A percentile compares a stretch with the other conserved stretches of the same genome.
phyloP scores from a whole-genome alignment of 1,140 invertebrate species.

The Muscidifurax raptorellus region DNA sequence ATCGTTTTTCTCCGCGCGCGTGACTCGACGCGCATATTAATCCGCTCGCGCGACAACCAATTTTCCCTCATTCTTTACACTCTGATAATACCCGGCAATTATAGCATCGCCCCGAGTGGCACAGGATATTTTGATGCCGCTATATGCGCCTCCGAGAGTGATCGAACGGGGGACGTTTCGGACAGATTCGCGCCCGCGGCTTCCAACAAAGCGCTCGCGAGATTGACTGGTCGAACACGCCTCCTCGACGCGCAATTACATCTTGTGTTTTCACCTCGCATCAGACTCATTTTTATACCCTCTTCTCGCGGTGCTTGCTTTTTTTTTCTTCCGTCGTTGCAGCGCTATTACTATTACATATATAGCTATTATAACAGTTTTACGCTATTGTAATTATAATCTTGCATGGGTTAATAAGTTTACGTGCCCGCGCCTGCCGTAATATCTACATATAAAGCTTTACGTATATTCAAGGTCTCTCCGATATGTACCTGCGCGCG shows the following conservation, averaged over 20 bases:
- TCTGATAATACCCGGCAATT: not conserved
- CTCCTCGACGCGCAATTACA: not conserved
- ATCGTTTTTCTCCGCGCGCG: too few species aligned
- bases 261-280: not conserved
- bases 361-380: too few species aligned
- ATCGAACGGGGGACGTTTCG: not conserved
- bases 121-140: not conserved
- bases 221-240: not conserved
- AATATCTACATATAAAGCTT: too few species aligned
- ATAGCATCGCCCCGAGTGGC: not conserved
- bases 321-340: too few species aligned
- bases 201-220: not conserved
- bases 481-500: too few species aligned
- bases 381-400: not conserved
- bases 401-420: too few species aligned
- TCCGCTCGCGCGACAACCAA: not conserved
- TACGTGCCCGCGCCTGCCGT: too few species aligned
- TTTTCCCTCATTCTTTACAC: not conserved
- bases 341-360: too few species aligned
- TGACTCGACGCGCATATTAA: not conserved
- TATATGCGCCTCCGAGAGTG: not conserved
- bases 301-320: too few species aligned
- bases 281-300: not conserved
- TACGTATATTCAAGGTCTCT: too few species aligned
- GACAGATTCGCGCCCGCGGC: not conserved